Percentiles rank a stretch among this genome's conserved stretches.
These are phyloP conservation scores for Heterodera carotae DNA, from an alignment of 1,140 invertebrate genomes.

Conservation along the genomic window DNA sequence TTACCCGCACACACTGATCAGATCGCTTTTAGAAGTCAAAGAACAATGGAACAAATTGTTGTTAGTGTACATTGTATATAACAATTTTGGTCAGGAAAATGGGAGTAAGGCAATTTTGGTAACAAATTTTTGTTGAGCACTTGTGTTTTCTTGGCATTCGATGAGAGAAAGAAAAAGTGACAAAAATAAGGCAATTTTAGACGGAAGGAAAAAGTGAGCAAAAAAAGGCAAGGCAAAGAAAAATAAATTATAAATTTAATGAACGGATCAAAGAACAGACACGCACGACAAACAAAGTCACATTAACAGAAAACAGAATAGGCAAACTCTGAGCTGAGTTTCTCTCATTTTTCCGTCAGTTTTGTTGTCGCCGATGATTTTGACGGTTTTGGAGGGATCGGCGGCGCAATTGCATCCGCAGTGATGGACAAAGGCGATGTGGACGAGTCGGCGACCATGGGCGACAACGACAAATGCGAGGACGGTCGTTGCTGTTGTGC, in stretches of 20 bases:
- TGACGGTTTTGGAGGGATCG: conserved; percentile 17
- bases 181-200: conserved; percentile 11
- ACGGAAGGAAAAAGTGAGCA: neutral
- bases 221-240: too few species aligned
- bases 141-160: neutral
- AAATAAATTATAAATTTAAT: conserved; percentile 10
- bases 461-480: neutral
- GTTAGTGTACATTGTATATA: neutral
- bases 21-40: neutral
- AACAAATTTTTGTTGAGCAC: neutral
- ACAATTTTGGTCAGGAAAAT: neutral
- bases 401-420: conserved; percentile 17
- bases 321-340: conserved; percentile 2
- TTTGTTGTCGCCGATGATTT: neutral
- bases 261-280: too few species aligned
- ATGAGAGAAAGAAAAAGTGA: neutral
- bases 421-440: neutral
- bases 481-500: conserved; percentile 4
- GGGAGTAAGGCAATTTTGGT: neutral
- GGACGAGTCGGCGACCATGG: neutral
- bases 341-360: neutral
- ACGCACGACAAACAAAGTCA: too few species aligned
- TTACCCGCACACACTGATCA: neutral
- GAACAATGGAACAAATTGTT: neutral
- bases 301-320: neutral